These are phyloP conservation scores for Myanophis thanlyinensis DNA, from an alignment of 2,113 vertebrate species.

Conservation along the genomic window DNA sequence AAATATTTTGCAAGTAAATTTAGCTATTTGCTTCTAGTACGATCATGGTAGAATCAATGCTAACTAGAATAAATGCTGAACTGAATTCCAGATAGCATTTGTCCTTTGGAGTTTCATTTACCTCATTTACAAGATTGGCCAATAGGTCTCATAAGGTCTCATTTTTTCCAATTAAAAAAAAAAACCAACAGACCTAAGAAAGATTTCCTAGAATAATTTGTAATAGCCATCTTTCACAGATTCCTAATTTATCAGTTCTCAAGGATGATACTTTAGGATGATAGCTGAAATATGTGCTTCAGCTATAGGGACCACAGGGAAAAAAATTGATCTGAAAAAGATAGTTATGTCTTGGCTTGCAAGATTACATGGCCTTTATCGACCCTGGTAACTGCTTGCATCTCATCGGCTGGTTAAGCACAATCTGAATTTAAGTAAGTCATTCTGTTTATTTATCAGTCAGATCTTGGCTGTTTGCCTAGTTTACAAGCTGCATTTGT, in stretches of 20 bases:
- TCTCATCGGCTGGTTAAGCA: neutral
- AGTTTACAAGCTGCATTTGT: neutral
- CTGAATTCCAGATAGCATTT: neutral
- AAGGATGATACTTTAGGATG: neutral
- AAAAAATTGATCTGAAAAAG: neutral
- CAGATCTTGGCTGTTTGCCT: constrained; percentile 12
- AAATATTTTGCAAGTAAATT: neutral
- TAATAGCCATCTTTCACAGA: neutral
- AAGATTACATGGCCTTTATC: neutral
- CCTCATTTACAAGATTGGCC: neutral
- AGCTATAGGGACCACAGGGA: neutral
- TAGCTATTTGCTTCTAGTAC: neutral
- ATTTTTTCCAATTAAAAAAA: neutral
- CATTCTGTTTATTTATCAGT: constrained; percentile 6
- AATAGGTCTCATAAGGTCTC: neutral
- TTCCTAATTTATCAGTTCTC: neutral
- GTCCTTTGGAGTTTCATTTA: neutral
- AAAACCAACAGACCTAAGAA: neutral
- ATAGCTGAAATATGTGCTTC: neutral
- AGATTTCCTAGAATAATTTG: neutral
- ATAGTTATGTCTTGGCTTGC: neutral
- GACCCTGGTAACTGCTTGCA: constrained; percentile 2
- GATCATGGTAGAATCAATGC: neutral
- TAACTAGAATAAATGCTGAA: neutral
- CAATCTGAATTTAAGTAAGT: constrained; percentile 7